phyloP scores from a whole-genome alignment of 2,888 invertebrate species.

The Glyphotaelius pellucidus region DNA sequence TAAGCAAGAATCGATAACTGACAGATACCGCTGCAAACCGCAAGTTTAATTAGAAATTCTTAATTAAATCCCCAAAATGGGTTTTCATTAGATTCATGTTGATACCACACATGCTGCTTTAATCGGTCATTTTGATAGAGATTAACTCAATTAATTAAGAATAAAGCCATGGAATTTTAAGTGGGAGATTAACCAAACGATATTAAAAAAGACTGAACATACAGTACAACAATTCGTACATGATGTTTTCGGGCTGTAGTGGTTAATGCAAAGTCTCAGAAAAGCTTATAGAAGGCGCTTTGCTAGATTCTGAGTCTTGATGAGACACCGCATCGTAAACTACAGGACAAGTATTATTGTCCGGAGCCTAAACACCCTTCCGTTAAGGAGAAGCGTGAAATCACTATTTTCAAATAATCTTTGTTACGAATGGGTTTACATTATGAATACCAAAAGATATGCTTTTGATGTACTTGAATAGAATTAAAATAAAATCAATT shows the following conservation, averaged over 20 bases:
- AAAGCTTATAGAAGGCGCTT: no score
- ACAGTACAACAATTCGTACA: neutral
- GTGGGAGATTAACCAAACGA: neutral
- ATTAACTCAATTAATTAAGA: neutral
- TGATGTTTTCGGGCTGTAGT: neutral
- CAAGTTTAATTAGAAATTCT: neutral
- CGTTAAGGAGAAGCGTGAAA: no score
- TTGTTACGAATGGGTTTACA: no score
- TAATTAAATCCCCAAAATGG: conserved; percentile 8
- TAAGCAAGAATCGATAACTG: neutral
- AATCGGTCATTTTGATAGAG: neutral
- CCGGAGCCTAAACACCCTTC: no score
- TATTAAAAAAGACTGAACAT: neutral
- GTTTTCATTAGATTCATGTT: neutral
- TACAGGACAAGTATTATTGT: no score
- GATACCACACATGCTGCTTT: neutral
- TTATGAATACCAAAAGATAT: no score
- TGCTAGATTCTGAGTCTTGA: no score
- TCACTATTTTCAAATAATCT: no score
- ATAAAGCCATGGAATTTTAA: neutral
- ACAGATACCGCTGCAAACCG: conserved; percentile 14
- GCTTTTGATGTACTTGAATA: no score
- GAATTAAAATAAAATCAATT: no score
- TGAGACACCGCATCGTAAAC: no score
- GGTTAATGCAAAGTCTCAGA: no score